Evolutionary conservation across 1,140 invertebrate genomes (phyloP).

Genomic region (Dryas iulia): DNA sequence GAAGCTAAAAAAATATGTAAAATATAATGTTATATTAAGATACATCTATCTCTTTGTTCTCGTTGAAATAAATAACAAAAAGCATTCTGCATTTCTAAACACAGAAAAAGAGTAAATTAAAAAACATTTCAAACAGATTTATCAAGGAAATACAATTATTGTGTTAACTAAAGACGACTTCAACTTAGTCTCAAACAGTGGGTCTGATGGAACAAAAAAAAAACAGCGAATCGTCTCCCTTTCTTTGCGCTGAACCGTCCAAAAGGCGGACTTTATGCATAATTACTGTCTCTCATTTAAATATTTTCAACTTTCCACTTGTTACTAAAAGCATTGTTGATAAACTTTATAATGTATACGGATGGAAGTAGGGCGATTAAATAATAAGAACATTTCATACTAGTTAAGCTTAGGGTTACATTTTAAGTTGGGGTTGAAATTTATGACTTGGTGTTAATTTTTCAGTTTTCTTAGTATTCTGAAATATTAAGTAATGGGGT

Average conservation of each 20-base stretch:
- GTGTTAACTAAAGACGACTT: not conserved
- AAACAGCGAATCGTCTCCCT: not conserved
- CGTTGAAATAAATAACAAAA: too few species aligned
- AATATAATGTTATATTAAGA: too few species aligned
- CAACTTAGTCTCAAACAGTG: not conserved
- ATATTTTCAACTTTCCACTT: conserved; percentile 45
- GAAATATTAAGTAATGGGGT: too few species aligned
- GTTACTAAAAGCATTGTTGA: conserved; percentile 34
- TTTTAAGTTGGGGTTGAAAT: not conserved
- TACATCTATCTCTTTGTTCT: too few species aligned
- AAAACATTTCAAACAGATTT: not conserved
- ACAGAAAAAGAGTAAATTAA: not conserved
- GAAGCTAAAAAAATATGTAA: too few species aligned
- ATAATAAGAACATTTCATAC: conserved; percentile 6
- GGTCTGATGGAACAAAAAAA: not conserved
- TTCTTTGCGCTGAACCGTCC: conserved; percentile 11
- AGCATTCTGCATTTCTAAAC: too few species aligned
- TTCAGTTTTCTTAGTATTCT: too few species aligned
- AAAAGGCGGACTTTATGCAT: conserved; percentile 42
- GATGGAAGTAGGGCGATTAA: conserved; percentile 4
- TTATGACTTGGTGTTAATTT: too few species aligned
- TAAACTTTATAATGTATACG: conserved; percentile 29
- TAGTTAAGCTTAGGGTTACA: not conserved
- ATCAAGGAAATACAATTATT: not conserved
- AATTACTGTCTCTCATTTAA: conserved; percentile 50